These are phyloP conservation scores for Bradynema listronoti DNA, from an alignment of 1,140 invertebrate species.

Conservation along the genomic window DNA sequence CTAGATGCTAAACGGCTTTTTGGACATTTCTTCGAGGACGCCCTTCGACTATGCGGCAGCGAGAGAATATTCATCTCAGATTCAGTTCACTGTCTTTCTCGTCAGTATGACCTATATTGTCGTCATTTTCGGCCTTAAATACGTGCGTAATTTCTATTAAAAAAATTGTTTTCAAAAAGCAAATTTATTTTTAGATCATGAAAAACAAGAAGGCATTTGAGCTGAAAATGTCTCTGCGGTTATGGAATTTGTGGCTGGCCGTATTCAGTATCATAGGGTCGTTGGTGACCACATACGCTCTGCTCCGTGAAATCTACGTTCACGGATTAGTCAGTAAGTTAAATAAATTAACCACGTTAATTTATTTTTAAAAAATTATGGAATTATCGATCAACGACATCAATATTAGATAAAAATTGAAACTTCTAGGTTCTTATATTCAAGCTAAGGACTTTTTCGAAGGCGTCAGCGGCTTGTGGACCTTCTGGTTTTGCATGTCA, in stretches of 20 bases:
- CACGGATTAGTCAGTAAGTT: slow-evolving; percentile 71
- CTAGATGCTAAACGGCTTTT: too few relatives aligned
- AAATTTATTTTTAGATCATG: slow-evolving; percentile 15
- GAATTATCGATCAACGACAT: slow-evolving; percentile 59
- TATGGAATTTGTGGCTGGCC: slow-evolving; percentile 86
- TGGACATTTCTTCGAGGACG: slow-evolving; percentile 14
- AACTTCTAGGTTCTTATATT: slow-evolving; percentile 63
- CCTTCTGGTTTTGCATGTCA: slow-evolving; percentile 49
- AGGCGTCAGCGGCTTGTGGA: slow-evolving; percentile 73
- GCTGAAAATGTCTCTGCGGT: slow-evolving; percentile 71
- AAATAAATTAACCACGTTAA: slow-evolving; percentile 69
- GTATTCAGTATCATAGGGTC: slow-evolving; percentile 75
- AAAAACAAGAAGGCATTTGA: slow-evolving; percentile 64
- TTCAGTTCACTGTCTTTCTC: slow-evolving; percentile 36
- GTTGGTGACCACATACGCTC: slow-evolving; percentile 42
- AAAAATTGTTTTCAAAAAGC: too few relatives aligned
- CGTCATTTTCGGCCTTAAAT: slow-evolving; percentile 42
- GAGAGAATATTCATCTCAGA: slow-evolving; percentile 21
- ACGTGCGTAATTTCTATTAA: too few relatives aligned
- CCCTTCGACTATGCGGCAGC: slow-evolving; percentile 38
- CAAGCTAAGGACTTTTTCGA: slow-evolving; percentile 68
- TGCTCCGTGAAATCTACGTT: slow-evolving; percentile 45
- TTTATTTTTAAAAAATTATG: slow-evolving; percentile 61
- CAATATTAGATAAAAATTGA: slow-evolving; percentile 5
- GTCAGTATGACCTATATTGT: slow-evolving; percentile 37